Evolutionary conservation across 35 echinoderm and acorn worm genomes (phyloP).

Genomic region (Strongylocentrotus purpuratus): DNA sequence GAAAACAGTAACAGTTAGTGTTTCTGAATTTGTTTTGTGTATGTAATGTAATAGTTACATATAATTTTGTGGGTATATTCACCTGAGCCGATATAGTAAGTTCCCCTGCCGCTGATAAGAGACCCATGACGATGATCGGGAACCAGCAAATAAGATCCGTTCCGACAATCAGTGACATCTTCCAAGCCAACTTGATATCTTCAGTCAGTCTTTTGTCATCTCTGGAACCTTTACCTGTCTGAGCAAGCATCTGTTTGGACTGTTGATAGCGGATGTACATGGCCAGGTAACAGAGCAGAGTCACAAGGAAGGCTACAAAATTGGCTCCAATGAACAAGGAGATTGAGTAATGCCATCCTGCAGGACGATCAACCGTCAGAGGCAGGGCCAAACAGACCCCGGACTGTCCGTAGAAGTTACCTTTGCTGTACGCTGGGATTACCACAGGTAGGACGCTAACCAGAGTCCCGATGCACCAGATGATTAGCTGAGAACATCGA

Average conservation of each 20-base stretch:
- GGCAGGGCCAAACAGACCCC: conserved; percentile 62
- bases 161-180: conserved; percentile 65
- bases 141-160: conserved; percentile 69
- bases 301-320: conserved; percentile 30
- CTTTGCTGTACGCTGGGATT: neutral
- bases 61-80: neutral
- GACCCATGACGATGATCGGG: conserved; percentile 68
- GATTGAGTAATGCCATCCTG: conserved; percentile 52
- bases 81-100: conserved; percentile 27
- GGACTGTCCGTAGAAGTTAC: conserved; percentile 52
- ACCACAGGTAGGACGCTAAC: conserved; percentile 48
- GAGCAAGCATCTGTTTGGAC: neutral
- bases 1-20: too few species aligned
- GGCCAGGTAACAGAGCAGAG: conserved; percentile 35
- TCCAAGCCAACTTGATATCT: conserved; percentile 65
- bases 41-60: too few species aligned
- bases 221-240: neutral
- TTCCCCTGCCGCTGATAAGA: conserved; percentile 36
- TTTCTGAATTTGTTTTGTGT: too few species aligned
- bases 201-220: neutral
- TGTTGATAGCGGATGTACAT: conserved; percentile 48
- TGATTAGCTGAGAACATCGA: neutral
- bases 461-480: conserved; percentile 24
- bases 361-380: conserved; percentile 6
- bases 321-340: conserved; percentile 60